Base-by-base conservation (phyloP, 2,113 vertebrate genomes). In the Pogonocichla stellata region DNA sequence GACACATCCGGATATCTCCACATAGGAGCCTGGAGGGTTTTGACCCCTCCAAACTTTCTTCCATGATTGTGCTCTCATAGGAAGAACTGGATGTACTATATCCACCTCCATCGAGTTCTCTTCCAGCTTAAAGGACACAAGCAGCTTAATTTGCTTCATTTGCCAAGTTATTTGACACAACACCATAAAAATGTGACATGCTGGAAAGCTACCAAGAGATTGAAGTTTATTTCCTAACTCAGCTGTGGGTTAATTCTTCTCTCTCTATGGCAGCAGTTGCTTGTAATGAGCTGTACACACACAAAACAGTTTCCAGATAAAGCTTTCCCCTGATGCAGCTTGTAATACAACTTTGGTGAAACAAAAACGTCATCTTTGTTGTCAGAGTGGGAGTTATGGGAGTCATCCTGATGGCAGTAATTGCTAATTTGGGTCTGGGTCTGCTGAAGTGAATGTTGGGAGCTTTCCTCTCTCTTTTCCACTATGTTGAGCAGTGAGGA, bases 281-380 rank as follows among this genome's bases (percentile, higher is more conserved):
- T 90, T 83, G 47, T 88, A 88, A 88, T 56, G 71, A 90, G 38
- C 82, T 78, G 34, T 56, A 73, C 24, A 64, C 34, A 88, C 85
- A 94, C 25, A 88, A 29, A 83, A 57, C 88, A 61, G 72, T 88
- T 91, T 67, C 75, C 82, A 96, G 88, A 94, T 86, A 93, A 88
- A 86, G 48, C 45, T 80, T 83, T 93, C 36, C 75, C 71, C 80
- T 29, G 18, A 23, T 84, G 80, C 74, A 89, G 69, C 53, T 69
- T 89, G 51, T 70, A 64, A 60, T 45, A 64, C 43, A 78, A 31
- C 69, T 88, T 80, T 20, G 53, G 53, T 67, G 75, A 86, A 96
- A 90, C 67, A 83, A 86, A 97, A 94, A 93, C 57, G 88, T 75
- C 82, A 92, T 92, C 82, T 95, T 94, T 95, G 86, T 88, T 87